Evolutionary conservation across 2,888 invertebrate genomes (phyloP).

Genomic region (Plagodis dolabraria): DNA sequence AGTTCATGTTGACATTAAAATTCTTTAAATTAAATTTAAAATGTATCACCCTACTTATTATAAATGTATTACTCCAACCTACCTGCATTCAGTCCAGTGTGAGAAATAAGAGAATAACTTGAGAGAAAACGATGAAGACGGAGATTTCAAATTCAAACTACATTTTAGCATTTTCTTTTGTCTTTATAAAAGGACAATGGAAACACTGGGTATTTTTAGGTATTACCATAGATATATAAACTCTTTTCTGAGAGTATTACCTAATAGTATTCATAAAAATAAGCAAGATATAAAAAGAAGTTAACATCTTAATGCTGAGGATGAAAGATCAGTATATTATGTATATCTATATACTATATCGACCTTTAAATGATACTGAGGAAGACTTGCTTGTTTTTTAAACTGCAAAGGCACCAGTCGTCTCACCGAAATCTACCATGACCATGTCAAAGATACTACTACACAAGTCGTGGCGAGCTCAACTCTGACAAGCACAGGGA

Average conservation of each 20-base stretch:
- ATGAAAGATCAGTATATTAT: constrained; percentile 12
- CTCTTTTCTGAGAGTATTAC: constrained; percentile 48
- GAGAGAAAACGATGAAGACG: constrained; percentile 51
- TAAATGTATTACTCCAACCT: no score
- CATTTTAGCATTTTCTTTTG: constrained; percentile 39
- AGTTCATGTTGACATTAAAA: no score
- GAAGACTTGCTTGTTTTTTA: constrained; percentile 11
- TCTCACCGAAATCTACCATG: constrained; percentile 1
- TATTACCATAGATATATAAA: no score
- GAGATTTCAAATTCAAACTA: constrained; percentile 45
- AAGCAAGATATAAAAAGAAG: constrained; percentile 45
- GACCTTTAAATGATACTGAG: constrained; percentile 38
- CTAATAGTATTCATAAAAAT: constrained; percentile 29
- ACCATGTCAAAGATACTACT: constrained; percentile 10
- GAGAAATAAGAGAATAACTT: constrained; percentile 34
- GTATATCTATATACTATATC: no score
- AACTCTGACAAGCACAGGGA: constrained; percentile 23
- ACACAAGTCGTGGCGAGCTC: constrained; percentile 25
- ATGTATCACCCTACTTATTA: constrained; percentile 29
- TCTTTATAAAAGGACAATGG: constrained; percentile 47
- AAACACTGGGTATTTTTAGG: no score
- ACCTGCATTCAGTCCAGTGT: constrained; percentile 15
- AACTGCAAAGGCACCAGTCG: constrained; percentile 8
- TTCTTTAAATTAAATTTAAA: constrained; percentile 14
- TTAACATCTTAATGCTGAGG: constrained; percentile 24